Evolutionary conservation across 2,113 vertebrate species (phyloP).

Genomic region (Amia ocellicauda): DNA sequence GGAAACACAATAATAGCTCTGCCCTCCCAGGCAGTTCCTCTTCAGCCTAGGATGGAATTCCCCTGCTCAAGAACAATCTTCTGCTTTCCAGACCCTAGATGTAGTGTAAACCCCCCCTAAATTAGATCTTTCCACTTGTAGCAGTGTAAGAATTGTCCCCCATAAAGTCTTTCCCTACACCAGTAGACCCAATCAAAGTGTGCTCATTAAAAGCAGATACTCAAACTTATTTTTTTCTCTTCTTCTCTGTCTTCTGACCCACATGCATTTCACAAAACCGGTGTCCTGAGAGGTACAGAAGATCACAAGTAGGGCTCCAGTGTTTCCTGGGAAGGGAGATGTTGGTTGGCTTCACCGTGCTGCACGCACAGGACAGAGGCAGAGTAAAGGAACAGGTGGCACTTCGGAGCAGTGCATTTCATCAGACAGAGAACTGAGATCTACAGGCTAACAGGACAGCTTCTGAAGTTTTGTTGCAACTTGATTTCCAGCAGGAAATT

Average conservation of each 20-base stretch:
- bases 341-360: background rate
- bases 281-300: background rate
- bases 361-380: background rate
- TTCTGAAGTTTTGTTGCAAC: background rate
- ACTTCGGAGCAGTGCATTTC: background rate
- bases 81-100: background rate
- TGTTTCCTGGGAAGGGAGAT: background rate
- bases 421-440: background rate
- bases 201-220: background rate
- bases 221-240: background rate
- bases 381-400: no score
- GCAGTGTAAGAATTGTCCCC: no score
- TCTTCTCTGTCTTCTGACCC: conserved; percentile 1
- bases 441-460: no score
- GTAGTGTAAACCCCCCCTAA: background rate
- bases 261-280: background rate
- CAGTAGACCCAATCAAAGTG: background rate
- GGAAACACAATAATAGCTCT: background rate
- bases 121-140: background rate
- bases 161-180: background rate
- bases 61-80: background rate
- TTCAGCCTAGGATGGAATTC: background rate
- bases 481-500: no score
- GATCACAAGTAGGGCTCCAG: background rate
- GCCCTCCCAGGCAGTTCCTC: background rate